Conservation (phyloP, 2,113 vertebrate species). For the Athene cunicularia region DNA sequence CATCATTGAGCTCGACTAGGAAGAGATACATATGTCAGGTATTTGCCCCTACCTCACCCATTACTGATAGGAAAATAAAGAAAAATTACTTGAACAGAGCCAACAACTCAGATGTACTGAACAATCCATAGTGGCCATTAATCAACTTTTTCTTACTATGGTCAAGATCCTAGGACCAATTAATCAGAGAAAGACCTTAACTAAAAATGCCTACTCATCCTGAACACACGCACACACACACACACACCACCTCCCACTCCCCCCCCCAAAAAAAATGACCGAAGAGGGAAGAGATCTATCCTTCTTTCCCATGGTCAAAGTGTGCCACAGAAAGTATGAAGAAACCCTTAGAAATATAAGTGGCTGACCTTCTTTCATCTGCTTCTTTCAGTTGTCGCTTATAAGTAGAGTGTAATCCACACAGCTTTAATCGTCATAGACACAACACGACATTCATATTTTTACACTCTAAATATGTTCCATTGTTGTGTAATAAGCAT, state of each 20-base stretch:
- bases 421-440: neutral
- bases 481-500: neutral
- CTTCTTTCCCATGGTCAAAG: neutral
- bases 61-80: neutral
- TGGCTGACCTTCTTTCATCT: neutral
- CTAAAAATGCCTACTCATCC: neutral
- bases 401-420: neutral
- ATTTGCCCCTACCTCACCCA: neutral
- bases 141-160: neutral
- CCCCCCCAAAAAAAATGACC: rapidly evolving
- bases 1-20: neutral
- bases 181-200: neutral
- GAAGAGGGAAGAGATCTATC: neutral
- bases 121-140: neutral
- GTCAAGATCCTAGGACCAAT: neutral
- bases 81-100: neutral
- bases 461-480: neutral
- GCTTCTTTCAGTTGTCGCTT: neutral
- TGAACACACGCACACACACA: too few species aligned
- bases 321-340: neutral
- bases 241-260: too few species aligned
- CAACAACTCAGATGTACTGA: neutral
- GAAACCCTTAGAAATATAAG: neutral
- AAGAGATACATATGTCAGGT: neutral
- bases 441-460: neutral